Evolutionary conservation across 35 echinoderm and acorn worm species (phyloP).

Genomic region (Ophioderma brevispina): DNA sequence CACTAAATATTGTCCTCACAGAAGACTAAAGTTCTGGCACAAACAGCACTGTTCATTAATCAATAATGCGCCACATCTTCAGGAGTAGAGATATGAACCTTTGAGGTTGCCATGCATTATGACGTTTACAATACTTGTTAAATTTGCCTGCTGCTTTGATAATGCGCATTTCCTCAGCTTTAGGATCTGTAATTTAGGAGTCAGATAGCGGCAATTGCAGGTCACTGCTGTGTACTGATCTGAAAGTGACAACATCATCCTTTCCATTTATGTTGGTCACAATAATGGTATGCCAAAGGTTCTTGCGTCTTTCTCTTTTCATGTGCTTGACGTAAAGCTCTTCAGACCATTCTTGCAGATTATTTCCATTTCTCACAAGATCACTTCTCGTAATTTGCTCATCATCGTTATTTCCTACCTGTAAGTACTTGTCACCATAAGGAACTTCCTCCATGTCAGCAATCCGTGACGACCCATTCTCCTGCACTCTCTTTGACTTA

Average conservation of each 20-base stretch:
- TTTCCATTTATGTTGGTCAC: conserved; percentile 63
- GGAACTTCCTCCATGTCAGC: neutral
- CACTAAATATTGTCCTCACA: neutral
- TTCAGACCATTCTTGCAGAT: conserved; percentile 18
- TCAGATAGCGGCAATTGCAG: conserved; percentile 41
- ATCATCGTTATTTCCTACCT: conserved; percentile 59
- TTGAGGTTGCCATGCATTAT: neutral
- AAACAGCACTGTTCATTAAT: neutral
- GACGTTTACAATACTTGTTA: too few relatives aligned
- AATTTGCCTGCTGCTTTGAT: too few relatives aligned
- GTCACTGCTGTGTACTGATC: neutral
- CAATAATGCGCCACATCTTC: neutral
- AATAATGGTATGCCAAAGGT: conserved; percentile 22
- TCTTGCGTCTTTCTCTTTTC: conserved; percentile 7
- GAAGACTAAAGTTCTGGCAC: neutral
- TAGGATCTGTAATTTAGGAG: neutral
- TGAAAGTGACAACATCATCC: conserved; percentile 54
- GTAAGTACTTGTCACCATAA: neutral
- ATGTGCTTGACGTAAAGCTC: conserved; percentile 27
- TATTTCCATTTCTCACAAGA: conserved; percentile 38
- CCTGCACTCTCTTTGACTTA: neutral
- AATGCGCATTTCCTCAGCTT: conserved; percentile 28
- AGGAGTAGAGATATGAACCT: neutral
- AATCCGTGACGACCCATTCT: neutral
- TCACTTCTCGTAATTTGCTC: conserved; percentile 58